These are phyloP conservation scores for Oncorhynchus gorbuscha DNA, from an alignment of 2,113 vertebrate genomes.

Conservation along the genomic window DNA sequence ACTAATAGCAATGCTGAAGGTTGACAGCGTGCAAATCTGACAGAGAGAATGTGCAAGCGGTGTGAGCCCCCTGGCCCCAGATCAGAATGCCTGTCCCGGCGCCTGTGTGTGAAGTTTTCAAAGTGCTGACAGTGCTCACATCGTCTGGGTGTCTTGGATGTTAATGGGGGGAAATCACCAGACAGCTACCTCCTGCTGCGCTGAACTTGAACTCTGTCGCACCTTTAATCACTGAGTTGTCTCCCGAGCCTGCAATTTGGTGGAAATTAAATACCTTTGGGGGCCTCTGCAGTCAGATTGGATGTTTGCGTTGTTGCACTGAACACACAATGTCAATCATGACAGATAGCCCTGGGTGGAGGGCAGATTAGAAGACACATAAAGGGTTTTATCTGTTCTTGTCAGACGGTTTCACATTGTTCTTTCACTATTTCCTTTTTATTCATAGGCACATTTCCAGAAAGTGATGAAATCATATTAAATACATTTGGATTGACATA, in stretches of 20 bases:
- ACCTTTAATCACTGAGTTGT: conserved; percentile 64
- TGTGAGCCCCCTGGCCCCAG: conserved; percentile 54
- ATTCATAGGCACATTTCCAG: conserved; percentile 43
- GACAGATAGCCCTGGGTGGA: conserved; percentile 58
- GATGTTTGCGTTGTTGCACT: conserved; percentile 66
- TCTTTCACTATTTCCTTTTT: conserved; percentile 33
- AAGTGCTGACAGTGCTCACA: conserved; percentile 68
- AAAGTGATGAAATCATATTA: not conserved
- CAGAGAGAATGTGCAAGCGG: conserved; percentile 52
- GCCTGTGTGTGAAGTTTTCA: conserved; percentile 64
- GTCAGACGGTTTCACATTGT: conserved; percentile 54
- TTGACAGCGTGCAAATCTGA: conserved; percentile 43
- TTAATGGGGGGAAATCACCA: conserved; percentile 60
- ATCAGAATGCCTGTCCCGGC: conserved; percentile 58
- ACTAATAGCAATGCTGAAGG: conserved; percentile 34
- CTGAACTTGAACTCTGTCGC: conserved; percentile 58
- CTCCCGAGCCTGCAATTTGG: conserved; percentile 56
- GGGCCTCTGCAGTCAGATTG: conserved; percentile 54
- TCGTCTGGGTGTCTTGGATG: conserved; percentile 62
- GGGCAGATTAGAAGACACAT: conserved; percentile 67
- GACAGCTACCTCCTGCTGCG: conserved; percentile 55
- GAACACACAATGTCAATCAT: conserved; percentile 64
- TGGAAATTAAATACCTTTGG: conserved; percentile 56
- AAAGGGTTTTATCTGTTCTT: conserved; percentile 54
- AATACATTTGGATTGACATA: not conserved